Conservation (phyloP, 2,888 invertebrate species). For the Dynastes tityus region DNA sequence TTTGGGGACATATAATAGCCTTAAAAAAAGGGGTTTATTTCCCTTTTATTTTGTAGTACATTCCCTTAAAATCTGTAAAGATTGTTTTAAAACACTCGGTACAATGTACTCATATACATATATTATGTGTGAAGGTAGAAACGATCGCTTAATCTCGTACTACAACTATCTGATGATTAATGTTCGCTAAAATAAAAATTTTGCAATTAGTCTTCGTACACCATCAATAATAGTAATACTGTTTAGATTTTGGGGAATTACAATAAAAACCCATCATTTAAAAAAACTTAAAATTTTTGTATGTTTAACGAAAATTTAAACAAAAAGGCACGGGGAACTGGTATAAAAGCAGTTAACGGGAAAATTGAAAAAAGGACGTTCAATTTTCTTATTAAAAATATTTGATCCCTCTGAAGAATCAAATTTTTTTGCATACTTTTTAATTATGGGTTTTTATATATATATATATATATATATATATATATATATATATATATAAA, state of each 20-base stretch:
- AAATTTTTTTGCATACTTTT: not conserved
- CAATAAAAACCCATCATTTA: too few species aligned
- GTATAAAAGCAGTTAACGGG: not conserved
- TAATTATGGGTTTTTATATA: not conserved
- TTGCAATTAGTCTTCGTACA: slow-evolving; percentile 43
- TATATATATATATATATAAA: too few species aligned
- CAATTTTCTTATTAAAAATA: too few species aligned
- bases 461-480: too few species aligned
- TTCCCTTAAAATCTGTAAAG: too few species aligned
- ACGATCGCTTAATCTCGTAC: slow-evolving; percentile 10
- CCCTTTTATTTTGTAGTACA: too few species aligned
- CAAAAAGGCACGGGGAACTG: not conserved
- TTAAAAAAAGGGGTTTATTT: too few species aligned
- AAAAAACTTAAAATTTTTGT: too few species aligned
- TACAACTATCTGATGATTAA: slow-evolving; percentile 33
- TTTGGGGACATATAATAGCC: too few species aligned
- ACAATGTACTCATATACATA: too few species aligned
- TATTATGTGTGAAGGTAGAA: slow-evolving; percentile 6
- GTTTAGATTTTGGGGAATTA: too few species aligned
- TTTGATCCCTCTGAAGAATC: not conserved
- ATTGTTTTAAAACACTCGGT: too few species aligned
- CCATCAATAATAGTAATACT: slow-evolving; percentile 50
- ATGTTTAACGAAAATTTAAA: slow-evolving; percentile 43
- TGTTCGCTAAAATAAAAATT: slow-evolving; percentile 36
- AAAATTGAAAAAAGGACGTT: not conserved